These are phyloP conservation scores for Campylomormyrus numenius DNA, from an alignment of 2,113 vertebrate genomes.

Conservation along the genomic window DNA sequence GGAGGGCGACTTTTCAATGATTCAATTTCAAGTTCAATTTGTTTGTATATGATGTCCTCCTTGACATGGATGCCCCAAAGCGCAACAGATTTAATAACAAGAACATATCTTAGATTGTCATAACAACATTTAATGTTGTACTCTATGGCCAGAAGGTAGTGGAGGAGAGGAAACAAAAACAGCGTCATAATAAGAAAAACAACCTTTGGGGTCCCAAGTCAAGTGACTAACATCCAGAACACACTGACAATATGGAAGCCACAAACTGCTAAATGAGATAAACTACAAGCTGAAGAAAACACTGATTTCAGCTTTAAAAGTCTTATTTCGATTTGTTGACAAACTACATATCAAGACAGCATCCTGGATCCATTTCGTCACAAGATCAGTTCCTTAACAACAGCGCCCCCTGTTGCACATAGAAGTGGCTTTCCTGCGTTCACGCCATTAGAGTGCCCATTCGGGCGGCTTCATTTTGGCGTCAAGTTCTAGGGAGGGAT, in stretches of 20 bases:
- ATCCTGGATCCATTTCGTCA: not conserved
- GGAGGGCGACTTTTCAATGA: not conserved
- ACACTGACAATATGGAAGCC: not conserved
- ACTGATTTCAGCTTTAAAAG: not conserved
- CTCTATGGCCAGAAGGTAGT: not conserved
- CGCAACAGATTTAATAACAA: not conserved
- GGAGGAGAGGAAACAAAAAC: not conserved
- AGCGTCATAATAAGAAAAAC: not conserved
- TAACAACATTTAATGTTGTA: constrained; percentile 2
- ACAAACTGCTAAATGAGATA: not conserved
- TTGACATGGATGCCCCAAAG: not conserved
- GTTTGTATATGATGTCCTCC: not conserved
- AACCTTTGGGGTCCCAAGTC: not conserved
- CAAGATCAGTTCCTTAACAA: not conserved
- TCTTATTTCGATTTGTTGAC: not conserved
- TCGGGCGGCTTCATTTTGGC: not conserved
- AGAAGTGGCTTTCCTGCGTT: not conserved
- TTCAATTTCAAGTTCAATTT: not conserved
- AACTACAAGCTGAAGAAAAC: not conserved
- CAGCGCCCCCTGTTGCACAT: not conserved
- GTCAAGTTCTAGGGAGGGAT: not conserved
- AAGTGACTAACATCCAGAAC: not conserved
- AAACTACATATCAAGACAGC: not conserved
- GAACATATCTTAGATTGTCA: not conserved
- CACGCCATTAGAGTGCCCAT: not conserved